phyloP scores from a whole-genome alignment of 2,113 vertebrate genomes.

The Oreochromis tanganicae region DNA sequence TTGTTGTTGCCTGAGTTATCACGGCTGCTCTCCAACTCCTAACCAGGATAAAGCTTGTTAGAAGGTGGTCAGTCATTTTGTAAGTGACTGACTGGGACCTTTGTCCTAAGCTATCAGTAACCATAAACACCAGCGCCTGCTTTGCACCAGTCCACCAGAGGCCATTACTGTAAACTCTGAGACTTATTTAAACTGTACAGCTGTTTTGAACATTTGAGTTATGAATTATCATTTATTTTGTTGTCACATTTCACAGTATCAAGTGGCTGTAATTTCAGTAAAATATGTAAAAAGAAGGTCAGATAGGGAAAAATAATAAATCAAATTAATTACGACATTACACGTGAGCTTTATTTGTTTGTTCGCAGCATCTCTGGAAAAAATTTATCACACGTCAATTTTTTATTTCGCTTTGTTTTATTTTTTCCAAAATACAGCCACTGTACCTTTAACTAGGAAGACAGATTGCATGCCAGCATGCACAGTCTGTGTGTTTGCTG shows the following conservation, averaged over 20 bases:
- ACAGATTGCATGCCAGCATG: background rate
- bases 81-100: background rate
- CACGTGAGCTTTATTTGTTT: background rate
- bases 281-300: background rate
- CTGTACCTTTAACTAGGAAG: background rate
- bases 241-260: background rate
- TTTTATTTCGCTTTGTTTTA: background rate
- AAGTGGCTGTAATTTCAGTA: background rate
- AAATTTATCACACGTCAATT: background rate
- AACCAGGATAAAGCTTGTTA: background rate
- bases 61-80: fast-evolving
- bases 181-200: background rate
- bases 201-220: background rate
- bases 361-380: background rate
- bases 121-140: background rate
- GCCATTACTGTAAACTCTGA: background rate
- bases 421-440: background rate
- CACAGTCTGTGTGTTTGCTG: background rate
- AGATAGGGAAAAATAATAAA: background rate
- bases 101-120: background rate
- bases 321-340: background rate
- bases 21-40: background rate
- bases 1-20: background rate
- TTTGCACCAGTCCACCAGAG: background rate
- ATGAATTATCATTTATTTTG: background rate